Conservation (phyloP, 1,140 invertebrate species). For the Epicauta chinensis region DNA sequence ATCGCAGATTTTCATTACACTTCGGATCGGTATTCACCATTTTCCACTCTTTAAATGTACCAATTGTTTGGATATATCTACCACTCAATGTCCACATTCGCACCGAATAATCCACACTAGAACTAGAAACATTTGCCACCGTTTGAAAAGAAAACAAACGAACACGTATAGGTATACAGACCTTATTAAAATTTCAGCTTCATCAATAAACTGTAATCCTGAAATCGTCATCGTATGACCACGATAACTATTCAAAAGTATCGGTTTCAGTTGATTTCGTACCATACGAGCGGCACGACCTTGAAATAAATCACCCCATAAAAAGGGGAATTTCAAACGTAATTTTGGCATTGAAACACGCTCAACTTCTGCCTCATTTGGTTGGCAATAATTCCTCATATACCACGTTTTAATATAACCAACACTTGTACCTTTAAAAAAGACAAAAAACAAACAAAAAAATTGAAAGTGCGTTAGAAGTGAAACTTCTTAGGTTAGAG, state of each 20-base stretch:
- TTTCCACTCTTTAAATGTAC: constrained; percentile 55
- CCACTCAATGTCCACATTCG: constrained; percentile 62
- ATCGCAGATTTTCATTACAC: constrained; percentile 31
- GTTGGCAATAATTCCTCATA: constrained; percentile 51
- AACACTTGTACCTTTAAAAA: constrained; percentile 47
- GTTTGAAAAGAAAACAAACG: background rate
- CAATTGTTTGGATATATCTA: constrained; percentile 61
- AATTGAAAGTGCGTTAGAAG: too few relatives aligned
- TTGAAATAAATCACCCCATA: constrained; percentile 52
- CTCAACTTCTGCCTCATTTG: constrained; percentile 14
- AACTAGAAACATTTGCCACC: constrained; percentile 42
- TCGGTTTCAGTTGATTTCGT: constrained; percentile 52
- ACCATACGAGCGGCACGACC: constrained; percentile 57
- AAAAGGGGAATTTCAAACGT: constrained; percentile 61
- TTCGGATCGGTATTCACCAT: constrained; percentile 39
- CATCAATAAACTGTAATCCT: constrained; percentile 52
- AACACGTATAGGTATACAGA: constrained; percentile 37
- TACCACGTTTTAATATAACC: constrained; percentile 71
- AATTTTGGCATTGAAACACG: constrained; percentile 53
- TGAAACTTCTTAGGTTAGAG: too few relatives aligned
- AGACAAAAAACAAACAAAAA: too few relatives aligned
- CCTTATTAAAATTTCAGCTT: constrained; percentile 54
- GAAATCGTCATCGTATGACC: constrained; percentile 56
- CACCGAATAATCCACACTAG: constrained; percentile 64
- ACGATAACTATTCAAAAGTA: constrained; percentile 58